phyloP scores from a whole-genome alignment of 2,888 invertebrate species.

The Tenthredo amoena region DNA sequence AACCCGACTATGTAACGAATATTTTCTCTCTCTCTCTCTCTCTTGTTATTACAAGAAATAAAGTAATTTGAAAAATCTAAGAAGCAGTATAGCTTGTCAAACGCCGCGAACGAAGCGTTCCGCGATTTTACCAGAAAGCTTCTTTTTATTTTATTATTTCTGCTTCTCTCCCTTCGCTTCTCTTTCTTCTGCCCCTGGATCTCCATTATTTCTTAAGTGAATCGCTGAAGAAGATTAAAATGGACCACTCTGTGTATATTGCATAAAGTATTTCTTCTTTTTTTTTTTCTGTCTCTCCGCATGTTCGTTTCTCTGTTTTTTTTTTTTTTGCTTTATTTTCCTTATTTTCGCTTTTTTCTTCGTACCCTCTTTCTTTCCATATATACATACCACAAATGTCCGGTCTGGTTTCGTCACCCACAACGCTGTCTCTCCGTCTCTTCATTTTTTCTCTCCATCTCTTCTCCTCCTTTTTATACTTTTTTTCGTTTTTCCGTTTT shows the following conservation, averaged over 20 bases:
- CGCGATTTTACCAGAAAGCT: neutral
- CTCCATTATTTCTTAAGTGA: conserved; percentile 20
- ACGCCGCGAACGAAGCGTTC: neutral
- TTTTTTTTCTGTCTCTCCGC: neutral
- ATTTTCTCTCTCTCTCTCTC: neutral
- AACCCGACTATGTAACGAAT: neutral
- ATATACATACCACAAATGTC: neutral
- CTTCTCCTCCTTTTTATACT: conserved; percentile 30
- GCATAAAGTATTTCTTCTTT: neutral
- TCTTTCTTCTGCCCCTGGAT: neutral
- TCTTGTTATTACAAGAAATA: neutral
- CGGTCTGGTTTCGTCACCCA: conserved; percentile 38
- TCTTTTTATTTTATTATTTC: neutral
- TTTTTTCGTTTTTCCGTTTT: conserved; percentile 34
- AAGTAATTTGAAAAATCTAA: neutral
- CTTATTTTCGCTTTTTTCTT: neutral
- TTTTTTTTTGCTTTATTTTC: conserved; percentile 36
- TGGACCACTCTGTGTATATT: neutral
- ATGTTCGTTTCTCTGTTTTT: conserved; percentile 9
- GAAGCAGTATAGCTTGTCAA: neutral
- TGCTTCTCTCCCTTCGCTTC: neutral
- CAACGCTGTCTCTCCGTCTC: conserved; percentile 30
- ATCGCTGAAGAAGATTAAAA: conserved; percentile 15
- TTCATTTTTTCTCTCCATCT: conserved; percentile 33
- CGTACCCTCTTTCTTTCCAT: neutral